phyloP scores from a whole-genome alignment of 2,888 invertebrate species.

The Morpho deidamia region DNA sequence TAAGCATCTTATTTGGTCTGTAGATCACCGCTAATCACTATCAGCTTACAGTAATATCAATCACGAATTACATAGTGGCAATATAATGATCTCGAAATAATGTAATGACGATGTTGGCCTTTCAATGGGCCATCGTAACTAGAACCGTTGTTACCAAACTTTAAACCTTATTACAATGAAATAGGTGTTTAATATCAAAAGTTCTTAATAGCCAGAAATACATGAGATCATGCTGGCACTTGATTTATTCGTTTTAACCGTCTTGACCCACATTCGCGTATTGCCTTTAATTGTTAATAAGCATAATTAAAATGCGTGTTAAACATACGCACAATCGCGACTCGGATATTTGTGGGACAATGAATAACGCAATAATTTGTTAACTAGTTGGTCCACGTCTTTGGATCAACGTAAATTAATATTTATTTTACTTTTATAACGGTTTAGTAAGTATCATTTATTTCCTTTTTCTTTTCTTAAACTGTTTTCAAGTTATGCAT shows the following conservation, averaged over 20 bases:
- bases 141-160: constrained; percentile 29
- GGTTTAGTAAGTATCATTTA: too few species aligned
- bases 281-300: constrained; percentile 77
- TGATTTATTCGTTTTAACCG: constrained; percentile 75
- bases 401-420: too few species aligned
- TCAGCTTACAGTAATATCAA: constrained; percentile 41
- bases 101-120: constrained; percentile 62
- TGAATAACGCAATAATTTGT: background rate
- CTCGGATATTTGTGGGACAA: constrained; percentile 16
- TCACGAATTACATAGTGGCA: constrained; percentile 50
- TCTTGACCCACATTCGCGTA: constrained; percentile 72
- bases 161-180: constrained; percentile 29
- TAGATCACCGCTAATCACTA: constrained; percentile 25
- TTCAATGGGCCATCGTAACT: constrained; percentile 34
- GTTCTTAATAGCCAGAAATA: constrained; percentile 32
- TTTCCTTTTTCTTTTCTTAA: too few species aligned
- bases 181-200: constrained; percentile 36
- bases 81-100: constrained; percentile 69
- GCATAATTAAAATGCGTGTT: constrained; percentile 75
- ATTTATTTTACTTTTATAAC: too few species aligned
- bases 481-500: too few species aligned
- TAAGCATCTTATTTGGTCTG: constrained; percentile 23
- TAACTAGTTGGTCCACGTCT: too few species aligned
- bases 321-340: constrained; percentile 41
- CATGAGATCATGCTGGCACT: constrained; percentile 69